Base-by-base conservation (phyloP, 2,888 invertebrate genomes). In the Melinaea marsaeus region DNA sequence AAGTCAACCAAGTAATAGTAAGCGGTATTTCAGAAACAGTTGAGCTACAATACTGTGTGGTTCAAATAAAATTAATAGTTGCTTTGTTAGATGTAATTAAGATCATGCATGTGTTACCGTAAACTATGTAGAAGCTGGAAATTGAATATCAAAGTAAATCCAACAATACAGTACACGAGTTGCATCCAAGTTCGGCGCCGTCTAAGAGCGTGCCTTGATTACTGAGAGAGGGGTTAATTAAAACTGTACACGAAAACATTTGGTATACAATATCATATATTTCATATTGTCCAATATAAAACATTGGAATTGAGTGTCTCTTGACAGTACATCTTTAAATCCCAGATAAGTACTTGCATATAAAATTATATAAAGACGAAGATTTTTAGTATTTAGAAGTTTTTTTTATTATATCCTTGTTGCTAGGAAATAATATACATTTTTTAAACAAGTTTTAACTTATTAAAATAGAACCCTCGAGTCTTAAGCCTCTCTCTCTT, bases 91-190 rank as follows among this genome's bases (percentile, higher is more conserved):
- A 51, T 32, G 32, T 51, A 51, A 51, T 51, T 51, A 51, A 51
- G 51, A 51, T 32, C 51, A 32, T 51, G 9, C 51, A 51, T 32
- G 51, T 51, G 51, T 51, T 32, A 32, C 32, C 9, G 51, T 51
- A 7, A 51, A 51, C 51, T 51, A 51, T 51, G 51, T 32, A 51
- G 51, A 48, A 66, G 35, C 56, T 63, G 46, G 46, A 63, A 66
- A 66, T 66, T 63, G 61, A 64, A 66, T 66, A 64, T 57, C 45
- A 57, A 66, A 66, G 64, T 59, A 51, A 51, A 61, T 42, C 37
- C 51, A 62, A 65, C 66, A 66, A 58, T 59, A 59, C 63, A 57
- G 59, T 57, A 60, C 63, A 60, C 51, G 57, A 60, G 58, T 65
- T 58, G 58, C 56, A 56, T 56, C 13, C 56, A 37, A 56, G 56